Percentiles rank a stretch among this genome's conserved stretches.
phyloP scores from a whole-genome alignment of 2,113 vertebrate genomes.

The Elephas maximus region DNA sequence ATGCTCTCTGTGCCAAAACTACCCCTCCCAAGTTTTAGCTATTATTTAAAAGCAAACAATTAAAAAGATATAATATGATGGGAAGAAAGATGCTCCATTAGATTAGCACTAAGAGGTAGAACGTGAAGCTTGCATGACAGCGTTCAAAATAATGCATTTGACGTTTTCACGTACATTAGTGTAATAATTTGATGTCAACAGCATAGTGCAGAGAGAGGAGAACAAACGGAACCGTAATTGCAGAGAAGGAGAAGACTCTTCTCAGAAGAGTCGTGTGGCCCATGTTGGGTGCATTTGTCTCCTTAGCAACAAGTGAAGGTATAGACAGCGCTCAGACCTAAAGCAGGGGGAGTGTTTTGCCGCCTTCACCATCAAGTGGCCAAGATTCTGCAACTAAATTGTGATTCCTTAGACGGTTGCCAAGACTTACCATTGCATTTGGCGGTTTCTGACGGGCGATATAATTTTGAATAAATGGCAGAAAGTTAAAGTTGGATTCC shows the following conservation, averaged over 20 bases:
- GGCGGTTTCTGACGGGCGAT: not conserved
- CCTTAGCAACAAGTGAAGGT: conserved; percentile 89
- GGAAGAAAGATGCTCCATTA: conserved; percentile 69
- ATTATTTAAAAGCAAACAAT: conserved; percentile 75
- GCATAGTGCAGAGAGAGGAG: not conserved
- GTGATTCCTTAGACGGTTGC: not conserved
- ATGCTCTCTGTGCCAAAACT: not conserved
- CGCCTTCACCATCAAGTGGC: not conserved
- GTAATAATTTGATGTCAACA: conserved; percentile 41
- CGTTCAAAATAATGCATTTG: conserved; percentile 37
- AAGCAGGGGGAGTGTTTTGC: conserved; percentile 48
- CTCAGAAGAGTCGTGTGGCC: conserved; percentile 3
- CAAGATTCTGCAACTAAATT: not conserved
- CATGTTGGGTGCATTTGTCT: conserved; percentile 82
- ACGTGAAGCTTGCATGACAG: not conserved
- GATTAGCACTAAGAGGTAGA: conserved; percentile 13
- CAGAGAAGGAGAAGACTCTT: conserved; percentile 67
- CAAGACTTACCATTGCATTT: not conserved
- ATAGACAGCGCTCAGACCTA: conserved; percentile 70
- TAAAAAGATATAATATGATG: conserved; percentile 55
- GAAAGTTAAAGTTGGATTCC: not conserved
- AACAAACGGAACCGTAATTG: conserved; percentile 68
- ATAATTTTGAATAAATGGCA: not conserved
- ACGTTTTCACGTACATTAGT: not conserved
- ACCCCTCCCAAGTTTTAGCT: conserved; percentile 67